Evolutionary conservation across 2,888 invertebrate species (phyloP).

Genomic region (Amphipoea lucens): DNA sequence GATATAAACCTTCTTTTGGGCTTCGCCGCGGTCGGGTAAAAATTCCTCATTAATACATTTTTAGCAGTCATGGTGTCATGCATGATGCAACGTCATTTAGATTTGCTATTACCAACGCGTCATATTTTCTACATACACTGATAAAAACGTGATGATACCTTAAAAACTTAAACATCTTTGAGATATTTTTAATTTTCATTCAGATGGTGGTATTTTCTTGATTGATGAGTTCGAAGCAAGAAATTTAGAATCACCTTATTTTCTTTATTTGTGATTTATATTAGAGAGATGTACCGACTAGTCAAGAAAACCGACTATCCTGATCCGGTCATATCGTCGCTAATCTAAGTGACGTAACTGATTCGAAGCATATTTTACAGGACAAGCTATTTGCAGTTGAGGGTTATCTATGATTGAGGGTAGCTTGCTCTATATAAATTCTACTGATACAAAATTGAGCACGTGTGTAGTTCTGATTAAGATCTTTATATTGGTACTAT

Average conservation of each 20-base stretch:
- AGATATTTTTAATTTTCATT: slow-evolving; percentile 3
- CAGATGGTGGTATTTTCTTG: background rate
- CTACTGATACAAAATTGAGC: no score
- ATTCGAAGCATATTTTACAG: no score
- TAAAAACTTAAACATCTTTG: slow-evolving; percentile 25
- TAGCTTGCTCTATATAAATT: no score
- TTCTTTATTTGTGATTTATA: background rate
- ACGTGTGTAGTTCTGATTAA: no score
- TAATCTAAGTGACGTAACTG: no score
- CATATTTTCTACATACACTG: slow-evolving; percentile 28
- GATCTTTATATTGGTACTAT: no score
- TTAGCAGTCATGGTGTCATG: slow-evolving; percentile 3
- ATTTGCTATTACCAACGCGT: slow-evolving; percentile 19
- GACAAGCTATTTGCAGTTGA: no score
- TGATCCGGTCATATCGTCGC: background rate
- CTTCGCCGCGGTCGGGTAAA: background rate
- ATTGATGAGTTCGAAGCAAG: background rate
- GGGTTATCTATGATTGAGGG: no score
- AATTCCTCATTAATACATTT: background rate
- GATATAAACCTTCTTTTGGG: no score
- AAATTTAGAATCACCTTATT: background rate
- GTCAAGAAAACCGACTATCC: background rate
- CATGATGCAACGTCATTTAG: slow-evolving; percentile 16
- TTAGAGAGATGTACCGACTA: background rate
- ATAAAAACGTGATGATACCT: slow-evolving; percentile 35